Conservation (phyloP, 2,797 vertebrate species). For the Lepus oiostolus region DNA sequence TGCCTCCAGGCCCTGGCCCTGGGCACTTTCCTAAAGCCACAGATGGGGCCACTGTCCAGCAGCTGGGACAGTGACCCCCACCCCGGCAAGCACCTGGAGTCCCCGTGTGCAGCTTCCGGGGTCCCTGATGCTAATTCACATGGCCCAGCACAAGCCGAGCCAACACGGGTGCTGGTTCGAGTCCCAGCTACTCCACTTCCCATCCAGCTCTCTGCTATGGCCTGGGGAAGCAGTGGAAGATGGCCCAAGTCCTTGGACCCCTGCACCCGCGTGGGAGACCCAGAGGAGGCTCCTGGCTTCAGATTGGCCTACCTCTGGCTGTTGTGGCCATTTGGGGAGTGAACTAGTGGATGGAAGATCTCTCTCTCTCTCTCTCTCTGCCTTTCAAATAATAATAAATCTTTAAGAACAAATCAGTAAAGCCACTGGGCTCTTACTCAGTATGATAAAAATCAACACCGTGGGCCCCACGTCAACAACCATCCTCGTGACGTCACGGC, state of each 20-base stretch:
- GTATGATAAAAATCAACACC: conserved; percentile 65
- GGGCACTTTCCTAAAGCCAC: background rate
- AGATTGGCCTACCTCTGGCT: too few species aligned
- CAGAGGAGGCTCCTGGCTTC: too few species aligned
- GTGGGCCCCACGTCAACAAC: background rate
- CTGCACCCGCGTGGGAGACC: too few species aligned
- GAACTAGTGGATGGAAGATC: too few species aligned
- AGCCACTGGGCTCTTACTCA: background rate
- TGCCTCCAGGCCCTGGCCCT: background rate
- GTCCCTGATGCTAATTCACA: background rate
- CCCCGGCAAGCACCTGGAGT: background rate
- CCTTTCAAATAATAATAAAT: too few species aligned
- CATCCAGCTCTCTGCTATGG: too few species aligned
- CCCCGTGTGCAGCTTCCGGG: background rate
- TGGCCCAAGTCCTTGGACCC: too few species aligned
- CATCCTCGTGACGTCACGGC: background rate
- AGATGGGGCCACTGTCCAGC: background rate
- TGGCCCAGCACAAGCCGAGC: background rate
- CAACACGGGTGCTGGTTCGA: background rate
- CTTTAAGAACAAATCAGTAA: too few species aligned
- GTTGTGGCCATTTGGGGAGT: too few species aligned
- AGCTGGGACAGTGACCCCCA: background rate
- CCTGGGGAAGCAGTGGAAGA: too few species aligned
- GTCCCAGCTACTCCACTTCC: too few species aligned
- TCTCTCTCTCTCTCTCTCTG: too few species aligned